phyloP scores from a whole-genome alignment of 2,113 vertebrate species.

The Microcebus ravelobensis region DNA sequence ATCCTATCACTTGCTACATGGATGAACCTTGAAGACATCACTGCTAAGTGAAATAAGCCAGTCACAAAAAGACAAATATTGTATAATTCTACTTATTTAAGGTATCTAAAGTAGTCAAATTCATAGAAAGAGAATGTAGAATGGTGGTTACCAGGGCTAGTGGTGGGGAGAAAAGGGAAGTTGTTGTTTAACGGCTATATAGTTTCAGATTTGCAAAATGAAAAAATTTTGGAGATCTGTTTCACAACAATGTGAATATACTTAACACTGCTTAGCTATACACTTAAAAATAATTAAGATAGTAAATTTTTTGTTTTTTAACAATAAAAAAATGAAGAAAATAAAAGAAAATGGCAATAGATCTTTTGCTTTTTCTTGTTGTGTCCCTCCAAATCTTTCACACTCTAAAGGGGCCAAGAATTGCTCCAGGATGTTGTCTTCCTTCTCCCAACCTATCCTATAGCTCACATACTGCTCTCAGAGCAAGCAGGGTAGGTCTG shows the following conservation, averaged over 20 bases:
- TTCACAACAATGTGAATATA: not conserved
- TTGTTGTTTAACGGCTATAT: not conserved
- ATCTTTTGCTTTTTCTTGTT: not conserved
- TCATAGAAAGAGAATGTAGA: not conserved
- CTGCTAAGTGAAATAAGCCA: not conserved
- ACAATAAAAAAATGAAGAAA: not conserved
- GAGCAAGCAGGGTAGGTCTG: not conserved
- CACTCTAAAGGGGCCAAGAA: not conserved
- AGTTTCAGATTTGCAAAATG: conserved; percentile 14
- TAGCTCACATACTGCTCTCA: not conserved
- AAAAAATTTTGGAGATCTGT: not conserved
- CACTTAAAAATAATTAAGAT: not conserved
- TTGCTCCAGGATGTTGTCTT: not conserved
- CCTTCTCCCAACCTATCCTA: not conserved
- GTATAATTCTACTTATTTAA: not conserved
- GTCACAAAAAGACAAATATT: not conserved
- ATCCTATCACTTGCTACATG: not conserved
- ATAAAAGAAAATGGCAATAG: not conserved
- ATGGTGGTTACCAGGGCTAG: not conserved
- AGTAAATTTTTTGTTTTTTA: not conserved
- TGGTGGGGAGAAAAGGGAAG: not conserved
- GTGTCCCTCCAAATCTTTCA: not conserved
- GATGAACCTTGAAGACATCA: not conserved
- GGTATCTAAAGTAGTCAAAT: not conserved
- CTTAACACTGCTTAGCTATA: not conserved